Percentiles rank a stretch among this genome's conserved stretches.
Evolutionary conservation across 2,888 invertebrate genomes (phyloP).

Genomic region (Stenolophus ochropezus): DNA sequence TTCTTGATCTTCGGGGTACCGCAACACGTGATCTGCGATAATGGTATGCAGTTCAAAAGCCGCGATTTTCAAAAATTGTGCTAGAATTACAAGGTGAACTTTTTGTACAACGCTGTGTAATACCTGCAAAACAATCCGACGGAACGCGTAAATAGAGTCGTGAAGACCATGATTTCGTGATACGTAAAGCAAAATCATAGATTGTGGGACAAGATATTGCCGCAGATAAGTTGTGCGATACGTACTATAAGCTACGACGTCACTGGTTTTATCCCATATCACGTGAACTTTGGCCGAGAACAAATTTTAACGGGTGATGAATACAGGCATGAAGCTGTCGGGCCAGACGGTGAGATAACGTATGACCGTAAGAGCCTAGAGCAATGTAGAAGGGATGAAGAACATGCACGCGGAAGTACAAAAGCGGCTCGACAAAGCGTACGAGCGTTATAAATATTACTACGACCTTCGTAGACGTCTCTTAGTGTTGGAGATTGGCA

Average conservation of each 20-base stretch:
- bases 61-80: neutral
- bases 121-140: conserved; percentile 65
- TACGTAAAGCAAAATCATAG: conserved; percentile 60
- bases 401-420: neutral
- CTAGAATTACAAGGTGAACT: conserved; percentile 50
- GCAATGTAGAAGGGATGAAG: neutral
- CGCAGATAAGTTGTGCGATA: conserved; percentile 63
- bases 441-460: neutral
- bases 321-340: neutral
- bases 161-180: conserved; percentile 64
- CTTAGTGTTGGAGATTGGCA: neutral
- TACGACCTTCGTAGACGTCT: neutral
- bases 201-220: conserved; percentile 63
- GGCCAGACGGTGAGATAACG: neutral
- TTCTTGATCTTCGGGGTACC: conserved; percentile 62
- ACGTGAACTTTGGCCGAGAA: conserved; percentile 62
- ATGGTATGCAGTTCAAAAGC: too few species aligned
- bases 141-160: conserved; percentile 65
- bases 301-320: conserved; percentile 55
- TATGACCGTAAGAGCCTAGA: neutral
- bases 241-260: conserved; percentile 63
- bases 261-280: conserved; percentile 63
- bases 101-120: conserved; percentile 62
- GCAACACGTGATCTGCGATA: too few species aligned
- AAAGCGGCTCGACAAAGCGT: neutral